Base-by-base conservation (phyloP, 2,797 vertebrate species). In the Argyrosomus regius region DNA sequence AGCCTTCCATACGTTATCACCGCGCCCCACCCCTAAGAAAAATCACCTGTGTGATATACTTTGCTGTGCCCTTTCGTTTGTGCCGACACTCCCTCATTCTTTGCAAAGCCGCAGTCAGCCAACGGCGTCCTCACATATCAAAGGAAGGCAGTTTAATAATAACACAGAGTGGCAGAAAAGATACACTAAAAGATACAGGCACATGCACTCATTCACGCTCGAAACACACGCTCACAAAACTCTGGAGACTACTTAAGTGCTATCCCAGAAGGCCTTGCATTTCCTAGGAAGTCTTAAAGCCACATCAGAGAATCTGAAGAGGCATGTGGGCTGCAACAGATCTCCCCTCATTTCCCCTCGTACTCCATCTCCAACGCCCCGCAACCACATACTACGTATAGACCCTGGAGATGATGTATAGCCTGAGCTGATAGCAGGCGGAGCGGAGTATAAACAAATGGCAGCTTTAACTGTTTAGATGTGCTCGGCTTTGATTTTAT, bases 281-380 rank as follows among this genome's bases (percentile, higher is more conserved):
- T 93, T 89, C 87, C 80, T 62, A 75, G 91, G 90, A 92, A 92
- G 88, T 87, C 86, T 86, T 71, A 58, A 84, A 91, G 90, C 93
- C 94, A 95, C 93, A 93, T 95, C 92, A 94, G 87, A 93, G 90
- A 62, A 73, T 65, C 68, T n/a, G 71, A 90, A 84, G 84, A 89
- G 91, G 89, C 85, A 90, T 91, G 87, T 91, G 88, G 91, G 88
- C 88, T 89, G 89, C 88, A 89, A 72, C 86, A 89, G 88, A 93
- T 87, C 92, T 91, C 89, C 85, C 92, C 87, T 93, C 87, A 89
- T 93, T 94, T 91, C 91, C 89, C 83, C 53, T 68, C 85, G 86
- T 84, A 72, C 90, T 91, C 87, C 72, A 77, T 91, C 89, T 89
- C 85, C 87, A 86, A 90, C 83, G 43, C 68, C 88, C 90, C 92